Evolutionary conservation across 1,140 invertebrate species (phyloP), one percentile per base, ranked within the genome.

Genomic region (Polypedilum vanderplanki): DNA sequence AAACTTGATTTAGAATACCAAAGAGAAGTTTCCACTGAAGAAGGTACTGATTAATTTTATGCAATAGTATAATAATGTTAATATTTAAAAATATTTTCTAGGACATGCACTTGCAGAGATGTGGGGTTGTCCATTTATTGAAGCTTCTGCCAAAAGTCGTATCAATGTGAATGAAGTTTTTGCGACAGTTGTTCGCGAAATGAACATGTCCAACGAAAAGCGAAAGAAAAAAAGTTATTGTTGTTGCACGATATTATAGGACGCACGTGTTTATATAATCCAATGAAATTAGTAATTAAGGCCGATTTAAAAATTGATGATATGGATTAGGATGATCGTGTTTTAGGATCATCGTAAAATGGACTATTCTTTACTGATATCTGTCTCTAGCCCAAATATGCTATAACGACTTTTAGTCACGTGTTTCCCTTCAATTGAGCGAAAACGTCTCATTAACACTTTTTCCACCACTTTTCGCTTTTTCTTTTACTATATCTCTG

Each of bases 161-260:
- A 97, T 94, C 81, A 99, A 99, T 85, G 97, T 99, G 76, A 98
- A 99, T 85, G 96, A 98, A 87, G 93, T 99, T 83, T 99, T 99
- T 87, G 96, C 97, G 40, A 98, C 99, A 87, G 98, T 99, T 78
- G 97, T 99, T 78, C 90, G 97, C 78, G 97, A 99, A 88, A 99
- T 99, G 96, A 99, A 98, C 88, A 91, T 94, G 87, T 94, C 91
- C 83, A 93, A 94, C 64, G 92, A 94, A 83, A 95, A 95, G 84
- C 91, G 94, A 84, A 95, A 96, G 86, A 92, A 91, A 85, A 92
- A 90, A 85, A 96, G 95, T 85, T 95, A 94, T 87, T 97, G 95
- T 86, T 95, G 93, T 90, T 87, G 87, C 80, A 70, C 65, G 65
- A 70, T 70, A 70, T 70, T 70, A 70, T 70, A 70, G 65, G 65